phyloP scores from a whole-genome alignment of 2,797 vertebrate genomes.

The Otus scops region DNA sequence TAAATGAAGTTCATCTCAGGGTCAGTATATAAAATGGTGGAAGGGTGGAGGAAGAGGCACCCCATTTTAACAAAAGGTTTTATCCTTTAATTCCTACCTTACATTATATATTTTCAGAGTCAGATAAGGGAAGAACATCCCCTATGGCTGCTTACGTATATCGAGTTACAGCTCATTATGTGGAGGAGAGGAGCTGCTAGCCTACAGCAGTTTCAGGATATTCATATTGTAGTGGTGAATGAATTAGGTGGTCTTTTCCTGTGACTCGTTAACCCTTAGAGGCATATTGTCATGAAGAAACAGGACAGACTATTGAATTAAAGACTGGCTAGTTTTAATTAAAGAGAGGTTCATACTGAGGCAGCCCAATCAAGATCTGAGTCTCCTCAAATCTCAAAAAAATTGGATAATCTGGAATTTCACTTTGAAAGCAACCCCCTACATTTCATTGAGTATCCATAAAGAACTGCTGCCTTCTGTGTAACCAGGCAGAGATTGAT shows the following conservation, averaged over 20 bases:
- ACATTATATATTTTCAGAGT: neutral
- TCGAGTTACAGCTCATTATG: neutral
- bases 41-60: neutral
- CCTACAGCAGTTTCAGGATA: neutral
- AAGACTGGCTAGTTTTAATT: neutral
- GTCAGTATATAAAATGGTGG: neutral
- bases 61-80: neutral
- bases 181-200: neutral
- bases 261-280: neutral
- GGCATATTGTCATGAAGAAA: neutral
- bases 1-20: neutral
- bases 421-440: neutral
- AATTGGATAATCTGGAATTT: neutral
- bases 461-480: neutral
- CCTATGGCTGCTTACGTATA: neutral
- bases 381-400: neutral
- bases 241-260: neutral
- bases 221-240: neutral
- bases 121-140: neutral
- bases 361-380: neutral
- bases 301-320: neutral
- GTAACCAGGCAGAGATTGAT: conserved; percentile 1
- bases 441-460: neutral
- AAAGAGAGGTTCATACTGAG: neutral
- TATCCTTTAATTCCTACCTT: neutral